Percentiles rank a stretch among this genome's conserved stretches.
These are phyloP conservation scores for Listronotus oregonensis DNA, from an alignment of 1,140 invertebrate genomes.

Conservation along the genomic window DNA sequence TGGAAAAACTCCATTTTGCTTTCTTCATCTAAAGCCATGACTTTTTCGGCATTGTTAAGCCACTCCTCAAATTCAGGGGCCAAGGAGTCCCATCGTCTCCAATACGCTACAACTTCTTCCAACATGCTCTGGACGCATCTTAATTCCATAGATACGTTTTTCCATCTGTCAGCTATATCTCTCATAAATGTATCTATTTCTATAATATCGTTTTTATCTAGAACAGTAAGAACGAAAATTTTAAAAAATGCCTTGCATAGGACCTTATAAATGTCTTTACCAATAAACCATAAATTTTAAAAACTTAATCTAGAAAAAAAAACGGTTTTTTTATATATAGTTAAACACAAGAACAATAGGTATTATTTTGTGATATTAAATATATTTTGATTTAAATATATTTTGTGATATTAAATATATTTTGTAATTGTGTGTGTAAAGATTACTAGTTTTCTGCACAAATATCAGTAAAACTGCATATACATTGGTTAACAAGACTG, in stretches of 20 bases:
- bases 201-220: conserved; percentile 73
- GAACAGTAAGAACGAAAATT: conserved; percentile 25
- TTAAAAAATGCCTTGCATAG: neutral
- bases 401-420: too few species aligned
- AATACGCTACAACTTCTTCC: conserved; percentile 86
- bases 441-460: too few species aligned
- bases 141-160: conserved; percentile 85
- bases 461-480: too few species aligned
- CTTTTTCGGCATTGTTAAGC: conserved; percentile 79
- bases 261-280: too few species aligned
- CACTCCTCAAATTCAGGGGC: conserved; percentile 78
- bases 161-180: conserved; percentile 87
- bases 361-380: too few species aligned
- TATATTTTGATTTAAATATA: too few species aligned
- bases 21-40: conserved; percentile 78
- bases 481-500: too few species aligned
- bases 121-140: conserved; percentile 86
- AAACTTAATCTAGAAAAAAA: too few species aligned
- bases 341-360: too few species aligned
- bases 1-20: conserved; percentile 87
- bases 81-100: conserved; percentile 80
- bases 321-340: too few species aligned
- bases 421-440: too few species aligned
- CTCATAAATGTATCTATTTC: conserved; percentile 84
- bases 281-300: too few species aligned